Evolutionary conservation across 1,140 invertebrate species (phyloP), one percentile per base, ranked within the genome.

Genomic region (Macrostomum lignano): DNA sequence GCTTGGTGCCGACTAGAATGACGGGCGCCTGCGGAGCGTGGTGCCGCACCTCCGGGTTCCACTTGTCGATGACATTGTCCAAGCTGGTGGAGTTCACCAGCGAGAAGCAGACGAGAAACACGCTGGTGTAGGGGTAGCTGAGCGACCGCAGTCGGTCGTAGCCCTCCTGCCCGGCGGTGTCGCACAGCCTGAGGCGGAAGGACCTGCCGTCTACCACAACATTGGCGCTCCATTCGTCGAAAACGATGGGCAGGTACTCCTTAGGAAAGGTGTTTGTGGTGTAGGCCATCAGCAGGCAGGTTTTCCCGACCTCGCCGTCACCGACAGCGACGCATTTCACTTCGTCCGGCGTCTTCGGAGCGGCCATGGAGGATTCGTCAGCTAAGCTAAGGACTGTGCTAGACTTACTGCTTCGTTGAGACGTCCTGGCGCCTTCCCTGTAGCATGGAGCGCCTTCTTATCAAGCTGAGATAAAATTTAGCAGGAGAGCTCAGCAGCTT

Each of bases 51-150:
- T 98, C 88, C 40, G 88, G 88, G 32, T 96, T 84, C 88, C 88
- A 98, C 69, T 94, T 94, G 70, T 94, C 84, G 68, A 81, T 86
- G 29, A 94, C 84, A 64, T 96, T 96, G 67, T 96, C 86, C 67
- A 88, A 96, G 14, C 84, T 94, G 39, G 84, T 86, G 36, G 86
- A 88, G 38, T 81, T 88, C 17, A 96, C 84, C 39, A 94, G 76
- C 45, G 81, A 88, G 59, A 91, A 93, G 65, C 82, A 93, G 25
- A 93, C 84, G 39, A 93, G 69, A 63, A 93, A 93, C 35, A 93
- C 81, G 59, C 91, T 82, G 23, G 84, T 94, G 56, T 91, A 81
- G 44, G 82, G 82, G 62, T 94, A 94, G 13, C 79, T 88, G 3
- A 94, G 61, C n/a, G 82, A 82, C 49, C 84, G 65, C 31, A 93